Conservation (phyloP, 1,140 invertebrate species). For the Cryptotermes secundus region DNA sequence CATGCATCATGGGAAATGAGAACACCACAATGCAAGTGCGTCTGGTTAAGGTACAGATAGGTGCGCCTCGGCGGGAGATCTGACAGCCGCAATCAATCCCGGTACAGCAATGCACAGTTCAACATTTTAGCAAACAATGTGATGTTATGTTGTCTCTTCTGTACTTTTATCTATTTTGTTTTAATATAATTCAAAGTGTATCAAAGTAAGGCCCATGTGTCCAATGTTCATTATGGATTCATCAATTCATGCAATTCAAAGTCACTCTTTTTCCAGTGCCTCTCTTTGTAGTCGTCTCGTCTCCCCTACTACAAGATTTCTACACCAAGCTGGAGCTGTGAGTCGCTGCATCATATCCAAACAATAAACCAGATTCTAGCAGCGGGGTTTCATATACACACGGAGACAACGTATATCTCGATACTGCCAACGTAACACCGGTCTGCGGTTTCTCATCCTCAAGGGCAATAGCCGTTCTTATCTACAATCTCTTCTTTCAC, state of each 20-base stretch:
- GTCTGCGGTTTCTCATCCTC: neutral
- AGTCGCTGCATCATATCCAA: neutral
- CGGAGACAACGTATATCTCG: neutral
- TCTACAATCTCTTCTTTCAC: neutral
- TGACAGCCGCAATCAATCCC: neutral
- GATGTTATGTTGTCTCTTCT: neutral
- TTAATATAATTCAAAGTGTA: constrained; percentile 11
- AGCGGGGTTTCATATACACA: neutral
- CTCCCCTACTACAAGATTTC: too few species aligned
- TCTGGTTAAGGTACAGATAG: neutral
- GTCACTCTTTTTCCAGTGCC: neutral
- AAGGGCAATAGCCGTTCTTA: neutral
- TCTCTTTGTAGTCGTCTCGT: neutral
- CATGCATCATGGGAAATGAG: neutral
- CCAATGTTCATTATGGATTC: neutral
- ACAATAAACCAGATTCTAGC: neutral
- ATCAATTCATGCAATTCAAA: constrained; percentile 18
- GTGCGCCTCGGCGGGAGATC: neutral
- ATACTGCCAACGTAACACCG: neutral
- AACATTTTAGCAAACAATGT: constrained; percentile 12
- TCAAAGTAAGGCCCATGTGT: neutral
- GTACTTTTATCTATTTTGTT: neutral
- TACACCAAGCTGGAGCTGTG: neutral
- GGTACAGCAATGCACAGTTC: neutral
- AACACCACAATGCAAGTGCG: neutral